Conservation (phyloP, 2,888 invertebrate genomes). For the Micropterix aruncella region DNA sequence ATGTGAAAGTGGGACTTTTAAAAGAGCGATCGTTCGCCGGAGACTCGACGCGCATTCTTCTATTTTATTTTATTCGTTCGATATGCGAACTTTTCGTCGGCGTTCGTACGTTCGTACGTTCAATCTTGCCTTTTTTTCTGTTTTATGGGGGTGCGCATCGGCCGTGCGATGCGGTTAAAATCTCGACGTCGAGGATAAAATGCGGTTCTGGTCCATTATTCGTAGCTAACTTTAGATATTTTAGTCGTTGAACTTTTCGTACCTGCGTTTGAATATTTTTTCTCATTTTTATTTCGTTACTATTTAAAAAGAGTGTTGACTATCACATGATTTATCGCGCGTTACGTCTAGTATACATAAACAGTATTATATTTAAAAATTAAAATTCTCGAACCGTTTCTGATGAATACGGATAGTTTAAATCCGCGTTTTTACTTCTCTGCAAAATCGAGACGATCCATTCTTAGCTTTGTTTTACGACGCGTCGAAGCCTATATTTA, state of each 20-base stretch:
- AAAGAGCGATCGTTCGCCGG: slow-evolving; percentile 8
- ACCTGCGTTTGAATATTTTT: neutral
- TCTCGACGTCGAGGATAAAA: neutral
- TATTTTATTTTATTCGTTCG: neutral
- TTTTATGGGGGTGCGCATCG: too few relatives aligned
- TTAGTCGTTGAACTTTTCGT: neutral
- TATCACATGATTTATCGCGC: neutral
- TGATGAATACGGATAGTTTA: too few relatives aligned
- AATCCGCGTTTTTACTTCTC: too few relatives aligned
- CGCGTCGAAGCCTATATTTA: too few relatives aligned
- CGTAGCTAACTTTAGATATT: neutral
- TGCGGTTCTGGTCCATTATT: neutral
- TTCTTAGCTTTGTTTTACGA: too few relatives aligned
- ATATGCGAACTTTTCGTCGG: neutral
- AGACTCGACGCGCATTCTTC: too few relatives aligned
- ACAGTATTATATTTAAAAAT: neutral
- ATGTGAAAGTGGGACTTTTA: slow-evolving; percentile 14
- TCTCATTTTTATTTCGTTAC: neutral
- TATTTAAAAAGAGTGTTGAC: neutral
- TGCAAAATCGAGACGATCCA: too few relatives aligned
- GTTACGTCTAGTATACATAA: neutral
- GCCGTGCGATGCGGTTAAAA: too few relatives aligned
- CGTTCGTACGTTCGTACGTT: neutral
- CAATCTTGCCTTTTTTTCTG: neutral
- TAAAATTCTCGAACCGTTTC: neutral